Base-by-base conservation (phyloP, 2,888 invertebrate species). In the Luperina testacea region DNA sequence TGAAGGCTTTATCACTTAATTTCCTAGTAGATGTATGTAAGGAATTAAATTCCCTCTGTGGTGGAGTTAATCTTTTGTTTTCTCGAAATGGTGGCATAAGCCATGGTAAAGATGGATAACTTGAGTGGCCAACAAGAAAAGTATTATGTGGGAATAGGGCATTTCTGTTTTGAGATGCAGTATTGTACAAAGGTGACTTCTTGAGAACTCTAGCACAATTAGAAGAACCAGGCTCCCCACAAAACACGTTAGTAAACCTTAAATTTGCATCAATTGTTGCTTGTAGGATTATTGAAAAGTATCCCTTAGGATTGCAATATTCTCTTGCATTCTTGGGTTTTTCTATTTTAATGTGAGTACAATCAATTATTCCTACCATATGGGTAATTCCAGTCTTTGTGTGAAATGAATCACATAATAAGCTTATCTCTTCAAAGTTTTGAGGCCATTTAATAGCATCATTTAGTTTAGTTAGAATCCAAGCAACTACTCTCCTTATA, bases 221-320 rank as follows among this genome's bases (percentile, higher is more conserved):
- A 63, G 91, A 91, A 64, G 95, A 95, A 9, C 95, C 95, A 78
- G 95, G 94, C 88, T 95, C 95, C 61, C 95, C 95, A 90, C 95
- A 95, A 84, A 92, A 95, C 75, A 95, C 89, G 80, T 94, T 95
- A 64, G 94, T 95, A 83, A 95, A 95, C 65, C 90, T 91, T 83
- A 95, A 86, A 84, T 93, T 93, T 42, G 92, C 88, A 90, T 95
- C 94, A 75, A 94, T 85, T 69, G 94, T 94, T 15, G 92, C 92
- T 90, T 95, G 95, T 73, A 95, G 87, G 73, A 94, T 92, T 48
- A 95, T 87, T 75, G 95, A 95, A 85, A 91, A 94, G 78, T 95
- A 94, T 74, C 94, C 94, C 86, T 94, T 94, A 45, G 91, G 89
- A 82, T 94, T 95, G 78, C 93, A 93, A 87, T 94, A 94, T 59